A percentile compares a stretch with the other conserved stretches of the same genome.
These are phyloP conservation scores for Telenomus remus DNA, from an alignment of 1,140 invertebrate genomes.

Conservation along the genomic window DNA sequence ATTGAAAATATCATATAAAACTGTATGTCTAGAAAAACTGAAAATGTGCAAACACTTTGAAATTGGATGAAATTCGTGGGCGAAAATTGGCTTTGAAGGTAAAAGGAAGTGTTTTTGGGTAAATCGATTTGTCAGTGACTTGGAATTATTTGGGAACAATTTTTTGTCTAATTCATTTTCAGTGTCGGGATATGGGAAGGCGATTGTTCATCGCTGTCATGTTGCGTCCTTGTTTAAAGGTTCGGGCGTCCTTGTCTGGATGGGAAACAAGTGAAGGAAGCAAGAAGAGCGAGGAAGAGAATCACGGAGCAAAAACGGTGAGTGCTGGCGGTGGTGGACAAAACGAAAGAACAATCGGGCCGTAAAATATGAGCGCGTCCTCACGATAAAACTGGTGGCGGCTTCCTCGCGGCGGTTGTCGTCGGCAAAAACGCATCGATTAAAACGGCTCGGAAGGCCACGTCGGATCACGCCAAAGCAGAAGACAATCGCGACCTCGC, in stretches of 20 bases:
- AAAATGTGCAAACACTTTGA: too few relatives aligned
- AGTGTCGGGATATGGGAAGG: too few relatives aligned
- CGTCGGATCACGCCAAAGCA: conserved; percentile 58
- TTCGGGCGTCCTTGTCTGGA: conserved; percentile 8
- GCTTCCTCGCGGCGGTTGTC: conserved; percentile 64
- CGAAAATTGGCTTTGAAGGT: too few relatives aligned
- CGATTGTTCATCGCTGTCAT: too few relatives aligned
- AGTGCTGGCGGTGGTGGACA: conserved; percentile 43
- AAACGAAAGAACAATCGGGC: conserved; percentile 64
- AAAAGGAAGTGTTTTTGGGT: too few relatives aligned
- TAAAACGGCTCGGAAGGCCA: conserved; percentile 65
- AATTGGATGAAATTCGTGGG: too few relatives aligned
- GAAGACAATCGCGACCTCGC: conserved; percentile 69
- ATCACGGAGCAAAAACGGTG: conserved; percentile 62
- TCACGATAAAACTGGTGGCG: conserved; percentile 69
- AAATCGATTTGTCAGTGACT: too few relatives aligned
- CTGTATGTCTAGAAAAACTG: too few relatives aligned
- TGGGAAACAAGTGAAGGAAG: conserved; percentile 40
- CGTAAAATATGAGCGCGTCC: conserved; percentile 64
- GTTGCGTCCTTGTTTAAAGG: conserved; percentile 9
- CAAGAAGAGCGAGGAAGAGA: conserved; percentile 44
- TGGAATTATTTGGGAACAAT: too few relatives aligned
- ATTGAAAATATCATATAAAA: too few relatives aligned
- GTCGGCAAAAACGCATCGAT: conserved; percentile 69
- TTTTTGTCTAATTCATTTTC: too few relatives aligned